Conservation (phyloP, 2,113 vertebrate genomes). For the Rostratula benghalensis region DNA sequence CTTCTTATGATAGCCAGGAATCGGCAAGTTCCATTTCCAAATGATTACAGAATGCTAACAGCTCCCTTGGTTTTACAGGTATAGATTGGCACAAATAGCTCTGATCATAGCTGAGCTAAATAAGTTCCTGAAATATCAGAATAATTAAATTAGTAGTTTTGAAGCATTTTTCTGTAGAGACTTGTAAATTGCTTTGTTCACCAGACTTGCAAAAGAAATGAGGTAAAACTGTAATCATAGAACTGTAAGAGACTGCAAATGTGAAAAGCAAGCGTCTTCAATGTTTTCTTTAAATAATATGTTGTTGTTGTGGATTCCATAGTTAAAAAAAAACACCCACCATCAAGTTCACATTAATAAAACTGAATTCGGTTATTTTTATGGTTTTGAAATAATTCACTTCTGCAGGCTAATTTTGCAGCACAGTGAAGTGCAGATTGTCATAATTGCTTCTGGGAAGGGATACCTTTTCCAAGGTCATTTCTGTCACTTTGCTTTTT, state of each 20-base stretch:
- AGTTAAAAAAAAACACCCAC: neutral
- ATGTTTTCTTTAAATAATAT: neutral
- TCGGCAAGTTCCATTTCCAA: neutral
- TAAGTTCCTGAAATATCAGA: neutral
- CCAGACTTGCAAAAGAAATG: neutral
- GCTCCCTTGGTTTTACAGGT: neutral
- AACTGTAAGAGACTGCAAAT: neutral
- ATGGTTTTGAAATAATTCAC: neutral
- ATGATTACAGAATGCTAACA: neutral
- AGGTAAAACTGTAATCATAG: neutral
- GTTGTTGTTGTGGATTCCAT: neutral
- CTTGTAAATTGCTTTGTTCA: constrained; percentile 1
- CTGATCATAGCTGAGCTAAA: neutral
- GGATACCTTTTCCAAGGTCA: neutral
- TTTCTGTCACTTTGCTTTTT: neutral
- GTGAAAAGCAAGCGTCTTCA: neutral
- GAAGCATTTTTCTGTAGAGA: neutral
- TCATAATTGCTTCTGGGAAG: neutral
- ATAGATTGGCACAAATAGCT: neutral
- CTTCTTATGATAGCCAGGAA: neutral
- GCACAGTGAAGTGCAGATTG: neutral
- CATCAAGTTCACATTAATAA: neutral
- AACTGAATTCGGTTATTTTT: neutral
- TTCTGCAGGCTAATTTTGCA: neutral
- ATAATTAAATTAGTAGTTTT: constrained; percentile 12